These are phyloP conservation scores for Bombus haemorrhoidalis DNA, from an alignment of 1,140 invertebrate species.

Conservation along the genomic window DNA sequence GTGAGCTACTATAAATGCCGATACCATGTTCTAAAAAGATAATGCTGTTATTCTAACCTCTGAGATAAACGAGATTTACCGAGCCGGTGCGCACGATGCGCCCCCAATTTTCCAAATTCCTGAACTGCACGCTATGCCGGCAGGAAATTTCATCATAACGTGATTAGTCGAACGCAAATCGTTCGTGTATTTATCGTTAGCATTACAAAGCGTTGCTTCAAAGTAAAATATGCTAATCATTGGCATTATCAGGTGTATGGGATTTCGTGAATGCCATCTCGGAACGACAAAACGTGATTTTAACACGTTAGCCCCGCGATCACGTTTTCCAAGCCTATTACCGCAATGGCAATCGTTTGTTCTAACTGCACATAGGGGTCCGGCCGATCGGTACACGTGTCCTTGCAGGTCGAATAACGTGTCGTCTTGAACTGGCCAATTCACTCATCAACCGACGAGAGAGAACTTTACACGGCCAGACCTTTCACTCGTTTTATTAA, in stretches of 20 bases:
- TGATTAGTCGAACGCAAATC: not conserved
- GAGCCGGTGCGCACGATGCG: not conserved
- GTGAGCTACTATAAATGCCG: not conserved
- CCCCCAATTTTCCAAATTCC: constrained; percentile 6
- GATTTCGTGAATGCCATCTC: not conserved
- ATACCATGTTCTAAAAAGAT: not conserved
- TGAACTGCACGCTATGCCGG: too few species aligned
- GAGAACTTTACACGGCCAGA: constrained; percentile 12
- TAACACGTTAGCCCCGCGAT: not conserved
- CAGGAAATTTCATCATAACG: not conserved
- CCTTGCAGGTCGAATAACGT: constrained; percentile 42
- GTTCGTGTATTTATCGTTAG: not conserved
- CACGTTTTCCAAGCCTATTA: not conserved
- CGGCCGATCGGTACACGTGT: constrained; percentile 34
- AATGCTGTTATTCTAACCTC: too few species aligned
- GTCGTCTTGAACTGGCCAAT: constrained; percentile 33
- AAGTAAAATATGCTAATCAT: not conserved
- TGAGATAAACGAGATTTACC: not conserved
- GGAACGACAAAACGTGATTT: not conserved
- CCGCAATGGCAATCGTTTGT: not conserved
- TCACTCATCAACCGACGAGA: constrained; percentile 22
- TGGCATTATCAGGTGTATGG: not conserved
- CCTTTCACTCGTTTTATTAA: constrained; percentile 69
- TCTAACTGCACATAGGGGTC: not conserved
- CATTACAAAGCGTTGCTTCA: not conserved